Conservation (phyloP, 2,797 vertebrate genomes). For the Epinephelus awoara region DNA sequence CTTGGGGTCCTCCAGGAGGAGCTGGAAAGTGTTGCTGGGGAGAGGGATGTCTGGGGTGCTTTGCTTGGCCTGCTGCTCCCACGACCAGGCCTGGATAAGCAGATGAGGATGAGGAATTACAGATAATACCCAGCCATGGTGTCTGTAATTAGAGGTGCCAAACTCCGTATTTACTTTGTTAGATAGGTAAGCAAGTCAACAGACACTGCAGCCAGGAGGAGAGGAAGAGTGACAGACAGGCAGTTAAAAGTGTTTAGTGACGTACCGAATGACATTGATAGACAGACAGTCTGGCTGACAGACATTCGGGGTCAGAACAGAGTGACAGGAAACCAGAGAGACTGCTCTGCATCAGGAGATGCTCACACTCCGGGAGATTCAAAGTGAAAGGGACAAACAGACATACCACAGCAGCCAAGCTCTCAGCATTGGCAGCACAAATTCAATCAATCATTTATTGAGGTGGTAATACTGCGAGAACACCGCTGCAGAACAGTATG, state of each 20-base stretch:
- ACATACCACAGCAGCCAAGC: background rate
- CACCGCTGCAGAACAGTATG: background rate
- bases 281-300: background rate
- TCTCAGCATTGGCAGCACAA: conserved; percentile 10
- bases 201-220: background rate
- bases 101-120: no score
- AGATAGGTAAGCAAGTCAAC: no score
- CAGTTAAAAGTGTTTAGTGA: conserved; percentile 1
- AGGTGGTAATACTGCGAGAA: conserved; percentile 9
- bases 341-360: background rate
- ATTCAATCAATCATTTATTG: conserved; percentile 8
- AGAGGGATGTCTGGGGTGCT: no score
- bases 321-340: background rate
- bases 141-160: no score
- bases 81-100: no score
- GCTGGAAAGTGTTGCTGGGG: no score
- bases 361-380: background rate
- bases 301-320: conserved; percentile 12
- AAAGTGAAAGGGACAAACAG: background rate
- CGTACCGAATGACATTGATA: background rate
- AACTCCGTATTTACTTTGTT: no score
- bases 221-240: background rate
- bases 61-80: no score
- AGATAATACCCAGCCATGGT: no score
- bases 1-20: no score